Base-by-base conservation (phyloP, 2,888 invertebrate genomes). In the Busseola fusca region DNA sequence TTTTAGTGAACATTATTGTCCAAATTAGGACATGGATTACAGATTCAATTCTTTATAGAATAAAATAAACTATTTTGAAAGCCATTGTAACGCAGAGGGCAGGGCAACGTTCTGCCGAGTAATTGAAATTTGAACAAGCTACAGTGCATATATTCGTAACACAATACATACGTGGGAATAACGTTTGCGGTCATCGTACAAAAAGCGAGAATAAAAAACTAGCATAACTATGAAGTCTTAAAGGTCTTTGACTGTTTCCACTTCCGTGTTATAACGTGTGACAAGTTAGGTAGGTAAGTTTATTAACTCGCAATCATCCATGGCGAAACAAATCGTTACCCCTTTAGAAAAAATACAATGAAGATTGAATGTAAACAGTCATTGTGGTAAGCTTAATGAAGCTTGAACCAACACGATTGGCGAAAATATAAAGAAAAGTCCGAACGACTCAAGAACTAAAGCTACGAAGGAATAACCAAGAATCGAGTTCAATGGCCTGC, bases 211-310 rank as follows among this genome's bases (percentile, higher is more conserved):
- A 67, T 5, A 76, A 64, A 56, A 72, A 69, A 30, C 1, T 27
- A 37, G n/a, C 37, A 18, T 42, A 64, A 45, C 42, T 77, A 77
- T 77, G 52, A 77, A 21, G 18, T 25, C 57, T 34, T 42, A 18
- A 50, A 68, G 78, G 78, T 70, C 45, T 69, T 59, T 69, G 73
- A 77, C 77, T 69, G 58, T 59, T 37, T 18, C 27, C 9, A 77
- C 70, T 21, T 52, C 78, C 73, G 34, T 50, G 45, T 69, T 57
- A 58, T 27, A n/a, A 18, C 18, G 18, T 42, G 9, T 18, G 34
- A 42, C 34, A 68, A 25, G 18, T 30, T 14, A 6, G 1, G 7
- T 16, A 25, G 1, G 4, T 9, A 48, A 48, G 67, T 72, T 75
- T 65, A 75, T 45, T 48, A 72, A 56, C 45, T 54, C 30, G 30